Percentiles rank a stretch among this genome's conserved stretches.
Evolutionary conservation across 1,140 invertebrate species (phyloP).

Genomic region (Micrasema longulum): DNA sequence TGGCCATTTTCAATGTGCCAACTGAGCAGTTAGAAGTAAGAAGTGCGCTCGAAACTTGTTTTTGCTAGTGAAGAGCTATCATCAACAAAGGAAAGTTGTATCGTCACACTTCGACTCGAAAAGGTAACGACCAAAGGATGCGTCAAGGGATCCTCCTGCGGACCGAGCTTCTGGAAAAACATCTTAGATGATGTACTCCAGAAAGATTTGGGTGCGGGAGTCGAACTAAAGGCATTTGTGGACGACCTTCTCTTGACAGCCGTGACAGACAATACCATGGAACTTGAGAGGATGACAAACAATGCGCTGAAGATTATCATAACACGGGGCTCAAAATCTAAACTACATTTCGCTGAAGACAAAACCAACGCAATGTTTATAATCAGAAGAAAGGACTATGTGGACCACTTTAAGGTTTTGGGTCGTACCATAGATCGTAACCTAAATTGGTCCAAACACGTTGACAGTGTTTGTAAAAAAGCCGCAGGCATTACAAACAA

Average conservation of each 20-base stretch:
- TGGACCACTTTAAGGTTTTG: constrained; percentile 8
- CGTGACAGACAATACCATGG: neutral
- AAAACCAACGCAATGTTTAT: neutral
- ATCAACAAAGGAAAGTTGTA: neutral
- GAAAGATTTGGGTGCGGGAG: neutral
- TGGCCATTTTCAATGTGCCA: constrained; percentile 45
- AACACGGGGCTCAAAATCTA: neutral
- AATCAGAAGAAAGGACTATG: neutral
- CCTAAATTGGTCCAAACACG: constrained; percentile 12
- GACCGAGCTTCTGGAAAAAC: neutral
- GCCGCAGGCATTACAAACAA: neutral
- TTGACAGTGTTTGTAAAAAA: neutral
- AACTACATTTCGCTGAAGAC: neutral
- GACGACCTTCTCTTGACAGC: constrained; percentile 5
- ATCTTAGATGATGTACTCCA: constrained; percentile 27
- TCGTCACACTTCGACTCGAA: neutral
- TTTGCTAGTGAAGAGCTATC: neutral
- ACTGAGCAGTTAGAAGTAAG: constrained; percentile 26
- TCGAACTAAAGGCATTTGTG: neutral
- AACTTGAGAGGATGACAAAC: neutral
- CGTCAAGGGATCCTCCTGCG: constrained; percentile 9
- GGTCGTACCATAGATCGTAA: neutral
- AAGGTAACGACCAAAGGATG: neutral
- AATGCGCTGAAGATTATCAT: neutral
- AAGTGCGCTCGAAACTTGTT: constrained; percentile 10